A percentile compares a stretch with the other conserved stretches of the same genome.
These are phyloP conservation scores for Thereva nobilitata DNA, from an alignment of 2,888 invertebrate species.

Conservation along the genomic window DNA sequence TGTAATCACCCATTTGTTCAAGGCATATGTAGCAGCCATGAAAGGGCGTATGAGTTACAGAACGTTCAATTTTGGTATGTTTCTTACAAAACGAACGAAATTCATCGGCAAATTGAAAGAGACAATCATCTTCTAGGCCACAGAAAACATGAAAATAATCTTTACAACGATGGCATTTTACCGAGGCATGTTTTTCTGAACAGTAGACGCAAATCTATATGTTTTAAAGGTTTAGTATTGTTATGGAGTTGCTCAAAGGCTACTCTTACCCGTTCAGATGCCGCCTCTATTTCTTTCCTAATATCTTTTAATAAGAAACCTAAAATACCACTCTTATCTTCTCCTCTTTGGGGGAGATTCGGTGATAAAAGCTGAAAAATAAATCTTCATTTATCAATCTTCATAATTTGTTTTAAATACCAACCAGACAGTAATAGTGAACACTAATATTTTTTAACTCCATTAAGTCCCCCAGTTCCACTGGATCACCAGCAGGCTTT, in stretches of 20 bases:
- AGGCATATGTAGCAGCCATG: slow-evolving; percentile 49
- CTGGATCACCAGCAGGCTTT: slow-evolving; percentile 43
- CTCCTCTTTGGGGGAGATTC: slow-evolving; percentile 69
- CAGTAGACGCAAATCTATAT: slow-evolving; percentile 48
- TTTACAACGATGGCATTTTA: slow-evolving; percentile 49
- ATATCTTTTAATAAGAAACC: slow-evolving; percentile 77
- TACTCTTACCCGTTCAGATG: too few relatives aligned
- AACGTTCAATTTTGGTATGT: slow-evolving; percentile 47
- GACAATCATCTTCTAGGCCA: slow-evolving; percentile 46
- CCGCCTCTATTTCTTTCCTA: slow-evolving; percentile 61
- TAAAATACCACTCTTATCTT: slow-evolving; percentile 71
- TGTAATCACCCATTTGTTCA: slow-evolving; percentile 38
- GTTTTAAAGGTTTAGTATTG: too few relatives aligned
- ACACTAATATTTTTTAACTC: slow-evolving; percentile 44
- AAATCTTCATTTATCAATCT: neutral
- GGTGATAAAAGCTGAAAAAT: slow-evolving; percentile 68
- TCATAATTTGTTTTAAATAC: slow-evolving; percentile 1
- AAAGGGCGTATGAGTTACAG: slow-evolving; percentile 39
- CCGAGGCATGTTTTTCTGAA: slow-evolving; percentile 44
- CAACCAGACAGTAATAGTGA: slow-evolving; percentile 53
- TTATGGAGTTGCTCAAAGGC: too few relatives aligned
- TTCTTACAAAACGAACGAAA: slow-evolving; percentile 50
- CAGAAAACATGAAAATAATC: slow-evolving; percentile 50
- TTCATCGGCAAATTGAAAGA: slow-evolving; percentile 46
- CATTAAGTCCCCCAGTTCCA: slow-evolving; percentile 52